These are phyloP conservation scores for Chesias legatella DNA, from an alignment of 2,888 invertebrate genomes.

Conservation along the genomic window DNA sequence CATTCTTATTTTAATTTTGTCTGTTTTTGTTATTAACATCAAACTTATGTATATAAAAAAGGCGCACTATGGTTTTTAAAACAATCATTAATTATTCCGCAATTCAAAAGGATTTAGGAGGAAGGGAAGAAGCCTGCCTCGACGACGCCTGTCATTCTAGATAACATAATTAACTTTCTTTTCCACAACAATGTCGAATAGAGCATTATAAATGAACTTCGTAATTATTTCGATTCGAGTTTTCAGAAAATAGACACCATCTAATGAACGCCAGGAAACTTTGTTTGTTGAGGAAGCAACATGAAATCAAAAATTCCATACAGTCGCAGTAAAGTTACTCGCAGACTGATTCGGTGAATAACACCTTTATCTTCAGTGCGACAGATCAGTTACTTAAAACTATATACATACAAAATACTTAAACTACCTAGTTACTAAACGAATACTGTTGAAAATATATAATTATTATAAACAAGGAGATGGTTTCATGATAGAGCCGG, in stretches of 20 bases:
- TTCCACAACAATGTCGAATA: constrained; percentile 49
- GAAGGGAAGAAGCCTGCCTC: constrained; percentile 41
- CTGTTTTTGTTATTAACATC: no score
- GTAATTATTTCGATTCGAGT: constrained; percentile 33
- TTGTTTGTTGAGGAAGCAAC: constrained; percentile 18
- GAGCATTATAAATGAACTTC: constrained; percentile 54
- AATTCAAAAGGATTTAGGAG: constrained; percentile 57
- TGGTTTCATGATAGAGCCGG: no score
- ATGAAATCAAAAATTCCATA: constrained; percentile 20
- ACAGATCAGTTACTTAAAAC: no score
- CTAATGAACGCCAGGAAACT: constrained; percentile 27
- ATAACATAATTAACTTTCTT: constrained; percentile 65
- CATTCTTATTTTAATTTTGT: no score
- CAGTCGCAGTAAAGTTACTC: constrained; percentile 17
- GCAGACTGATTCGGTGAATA: not conserved
- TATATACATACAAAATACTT: no score
- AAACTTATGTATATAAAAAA: no score
- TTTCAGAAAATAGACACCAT: constrained; percentile 25
- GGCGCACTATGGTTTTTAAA: not conserved
- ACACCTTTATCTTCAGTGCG: no score
- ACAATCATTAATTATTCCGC: constrained; percentile 55
- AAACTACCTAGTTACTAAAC: no score
- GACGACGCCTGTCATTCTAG: constrained; percentile 52
- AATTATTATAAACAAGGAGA: no score
- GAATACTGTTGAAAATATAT: no score